Percentiles rank a stretch among this genome's conserved stretches.
These are phyloP conservation scores for Spongilla lacustris DNA, from an alignment of 37 sponge, comb jelly and placozoan species.

Conservation along the genomic window DNA sequence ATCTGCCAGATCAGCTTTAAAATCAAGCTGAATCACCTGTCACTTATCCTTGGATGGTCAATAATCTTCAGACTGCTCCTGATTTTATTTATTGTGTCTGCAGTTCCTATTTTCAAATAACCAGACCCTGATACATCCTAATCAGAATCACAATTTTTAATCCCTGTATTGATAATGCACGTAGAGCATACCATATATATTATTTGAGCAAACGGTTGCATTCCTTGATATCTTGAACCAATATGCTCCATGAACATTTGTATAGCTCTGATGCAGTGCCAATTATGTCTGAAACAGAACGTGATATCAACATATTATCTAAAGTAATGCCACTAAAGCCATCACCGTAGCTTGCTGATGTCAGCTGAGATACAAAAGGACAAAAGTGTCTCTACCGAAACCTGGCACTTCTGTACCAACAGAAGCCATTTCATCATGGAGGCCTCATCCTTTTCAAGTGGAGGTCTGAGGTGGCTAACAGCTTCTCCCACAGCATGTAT, in stretches of 20 bases:
- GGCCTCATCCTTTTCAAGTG: slow-evolving; percentile 1
- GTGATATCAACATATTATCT: no score
- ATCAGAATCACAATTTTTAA: no score
- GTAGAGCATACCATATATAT: not conserved
- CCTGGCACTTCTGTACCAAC: not conserved
- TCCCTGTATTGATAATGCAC: no score
- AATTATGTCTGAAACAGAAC: slow-evolving; percentile 27
- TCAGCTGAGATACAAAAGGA: not conserved
- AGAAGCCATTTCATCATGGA: slow-evolving; percentile 6
- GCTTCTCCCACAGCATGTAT: slow-evolving; percentile 15
- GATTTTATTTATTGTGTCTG: no score
- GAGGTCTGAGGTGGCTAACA: not conserved
- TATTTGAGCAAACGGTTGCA: slow-evolving; percentile 21
- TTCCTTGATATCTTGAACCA: slow-evolving; percentile 11
- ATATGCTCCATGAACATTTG: slow-evolving; percentile 71
- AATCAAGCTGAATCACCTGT: not conserved
- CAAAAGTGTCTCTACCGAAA: not conserved
- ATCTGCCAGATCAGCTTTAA: not conserved
- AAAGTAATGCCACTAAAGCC: not conserved
- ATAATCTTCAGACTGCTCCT: no score
- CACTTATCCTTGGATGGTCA: not conserved
- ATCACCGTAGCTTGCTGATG: not conserved
- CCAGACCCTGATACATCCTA: no score
- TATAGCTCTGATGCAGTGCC: slow-evolving; percentile 59
- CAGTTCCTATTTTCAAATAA: no score